Conservation (phyloP, 2,888 invertebrate species). For the Lochmaea crataegi region DNA sequence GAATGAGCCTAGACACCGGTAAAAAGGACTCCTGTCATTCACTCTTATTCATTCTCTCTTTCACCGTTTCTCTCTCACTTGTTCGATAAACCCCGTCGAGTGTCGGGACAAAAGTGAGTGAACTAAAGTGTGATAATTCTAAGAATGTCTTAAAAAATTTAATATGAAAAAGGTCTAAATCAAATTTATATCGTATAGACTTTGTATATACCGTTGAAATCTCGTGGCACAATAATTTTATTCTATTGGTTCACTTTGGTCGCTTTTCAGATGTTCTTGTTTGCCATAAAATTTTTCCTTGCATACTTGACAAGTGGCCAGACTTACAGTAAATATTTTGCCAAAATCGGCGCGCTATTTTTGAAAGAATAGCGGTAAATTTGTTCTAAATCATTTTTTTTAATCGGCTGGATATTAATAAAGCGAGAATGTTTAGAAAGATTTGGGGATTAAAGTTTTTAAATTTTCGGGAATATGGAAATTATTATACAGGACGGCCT, state of each 20-base stretch:
- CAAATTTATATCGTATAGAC: slow-evolving; percentile 64
- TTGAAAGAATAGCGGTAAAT: too few species aligned
- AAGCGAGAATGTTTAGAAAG: not conserved
- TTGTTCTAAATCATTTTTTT: too few species aligned
- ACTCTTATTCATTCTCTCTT: slow-evolving; percentile 56
- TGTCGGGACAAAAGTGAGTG: slow-evolving; percentile 55
- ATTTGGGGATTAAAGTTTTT: not conserved
- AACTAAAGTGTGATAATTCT: slow-evolving; percentile 57
- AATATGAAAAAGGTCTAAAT: slow-evolving; percentile 63
- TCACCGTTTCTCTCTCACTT: slow-evolving; percentile 12
- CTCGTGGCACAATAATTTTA: slow-evolving; percentile 45
- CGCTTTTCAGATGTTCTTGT: not conserved
- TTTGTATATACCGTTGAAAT: slow-evolving; percentile 62
- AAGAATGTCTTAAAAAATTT: slow-evolving; percentile 45
- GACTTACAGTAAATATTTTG: not conserved
- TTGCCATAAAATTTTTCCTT: not conserved
- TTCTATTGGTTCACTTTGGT: slow-evolving; percentile 40
- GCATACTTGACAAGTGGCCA: slow-evolving; percentile 1
- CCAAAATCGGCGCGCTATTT: not conserved
- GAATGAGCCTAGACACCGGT: slow-evolving; percentile 62
- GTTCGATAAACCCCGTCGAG: slow-evolving; percentile 44
- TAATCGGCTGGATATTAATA: not conserved
- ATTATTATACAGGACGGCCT: not conserved
- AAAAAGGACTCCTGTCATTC: slow-evolving; percentile 35
- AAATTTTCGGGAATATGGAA: slow-evolving; percentile 8